Evolutionary conservation across 2,113 vertebrate genomes (phyloP).

Genomic region (Butorides virescens): DNA sequence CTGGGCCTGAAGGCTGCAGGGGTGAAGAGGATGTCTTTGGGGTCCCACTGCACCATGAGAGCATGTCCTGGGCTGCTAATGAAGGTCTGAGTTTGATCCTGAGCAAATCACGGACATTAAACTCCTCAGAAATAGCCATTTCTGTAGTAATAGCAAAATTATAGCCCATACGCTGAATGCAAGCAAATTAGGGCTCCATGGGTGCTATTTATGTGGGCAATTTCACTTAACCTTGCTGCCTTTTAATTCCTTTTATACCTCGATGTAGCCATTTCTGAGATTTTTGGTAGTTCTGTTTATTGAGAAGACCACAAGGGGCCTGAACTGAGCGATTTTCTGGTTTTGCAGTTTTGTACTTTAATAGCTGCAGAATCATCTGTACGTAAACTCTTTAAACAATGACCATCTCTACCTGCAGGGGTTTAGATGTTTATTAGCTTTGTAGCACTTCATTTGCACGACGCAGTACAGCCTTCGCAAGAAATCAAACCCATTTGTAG

Average conservation of each 20-base stretch:
- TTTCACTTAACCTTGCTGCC: slow-evolving; percentile 34
- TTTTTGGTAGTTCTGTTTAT: not conserved
- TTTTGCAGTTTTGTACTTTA: not conserved
- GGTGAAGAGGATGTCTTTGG: not conserved
- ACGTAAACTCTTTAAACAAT: not conserved
- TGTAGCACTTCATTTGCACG: not conserved
- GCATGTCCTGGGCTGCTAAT: not conserved
- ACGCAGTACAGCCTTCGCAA: not conserved
- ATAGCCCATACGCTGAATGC: not conserved
- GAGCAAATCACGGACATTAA: not conserved
- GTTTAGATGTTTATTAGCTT: not conserved
- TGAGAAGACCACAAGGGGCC: not conserved
- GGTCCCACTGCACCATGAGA: fast-evolving
- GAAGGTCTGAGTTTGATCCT: not conserved
- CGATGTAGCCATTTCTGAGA: not conserved
- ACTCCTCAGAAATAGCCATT: not conserved
- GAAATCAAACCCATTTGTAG: not conserved
- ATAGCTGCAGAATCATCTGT: not conserved
- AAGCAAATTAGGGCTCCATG: not conserved
- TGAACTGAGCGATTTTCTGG: not conserved
- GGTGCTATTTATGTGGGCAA: not conserved
- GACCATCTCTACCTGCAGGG: not conserved
- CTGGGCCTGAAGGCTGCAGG: not conserved
- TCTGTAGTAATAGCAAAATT: not conserved
- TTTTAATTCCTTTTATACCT: slow-evolving; percentile 26